These are phyloP conservation scores for Channa maculata DNA, from an alignment of 2,113 vertebrate genomes.

Conservation along the genomic window DNA sequence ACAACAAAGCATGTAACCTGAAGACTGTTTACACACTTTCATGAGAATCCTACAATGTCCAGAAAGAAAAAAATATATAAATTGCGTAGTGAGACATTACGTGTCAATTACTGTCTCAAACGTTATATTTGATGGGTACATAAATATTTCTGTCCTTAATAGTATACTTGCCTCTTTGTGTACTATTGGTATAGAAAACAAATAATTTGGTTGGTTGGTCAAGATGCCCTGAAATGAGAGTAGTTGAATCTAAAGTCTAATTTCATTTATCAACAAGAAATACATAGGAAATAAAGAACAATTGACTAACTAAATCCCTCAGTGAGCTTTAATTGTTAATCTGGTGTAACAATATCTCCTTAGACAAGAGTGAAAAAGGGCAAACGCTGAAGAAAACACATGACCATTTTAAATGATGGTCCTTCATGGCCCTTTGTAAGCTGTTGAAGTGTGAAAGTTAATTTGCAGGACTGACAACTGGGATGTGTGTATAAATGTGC, in stretches of 20 bases:
- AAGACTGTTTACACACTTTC: no score
- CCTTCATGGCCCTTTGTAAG: conserved; percentile 72
- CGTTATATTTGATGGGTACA: conserved; percentile 28
- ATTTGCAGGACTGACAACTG: conserved; percentile 66
- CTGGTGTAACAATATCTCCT: conserved; percentile 14
- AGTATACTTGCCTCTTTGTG: not conserved
- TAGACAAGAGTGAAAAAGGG: not conserved
- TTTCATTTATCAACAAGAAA: conserved; percentile 43
- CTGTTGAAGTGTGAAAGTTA: conserved; percentile 77
- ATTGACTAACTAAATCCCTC: conserved; percentile 24
- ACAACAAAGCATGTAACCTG: conserved; percentile 23
- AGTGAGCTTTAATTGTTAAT: conserved; percentile 30
- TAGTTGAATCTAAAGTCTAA: conserved; percentile 13
- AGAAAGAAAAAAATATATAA: conserved; percentile 15
- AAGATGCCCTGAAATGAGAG: conserved; percentile 22
- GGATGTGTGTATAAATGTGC: conserved; percentile 24
- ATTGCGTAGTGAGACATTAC: not conserved
- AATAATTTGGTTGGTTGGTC: conserved; percentile 29
- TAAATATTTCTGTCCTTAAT: not conserved
- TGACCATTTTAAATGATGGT: conserved; percentile 69
- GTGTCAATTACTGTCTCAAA: conserved; percentile 34
- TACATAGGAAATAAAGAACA: conserved; percentile 2
- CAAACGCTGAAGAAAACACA: conserved; percentile 25
- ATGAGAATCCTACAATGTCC: conserved; percentile 20
- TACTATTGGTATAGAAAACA: not conserved